These are phyloP conservation scores for Podocnemis expansa DNA, from an alignment of 2,113 vertebrate species.

Conservation along the genomic window DNA sequence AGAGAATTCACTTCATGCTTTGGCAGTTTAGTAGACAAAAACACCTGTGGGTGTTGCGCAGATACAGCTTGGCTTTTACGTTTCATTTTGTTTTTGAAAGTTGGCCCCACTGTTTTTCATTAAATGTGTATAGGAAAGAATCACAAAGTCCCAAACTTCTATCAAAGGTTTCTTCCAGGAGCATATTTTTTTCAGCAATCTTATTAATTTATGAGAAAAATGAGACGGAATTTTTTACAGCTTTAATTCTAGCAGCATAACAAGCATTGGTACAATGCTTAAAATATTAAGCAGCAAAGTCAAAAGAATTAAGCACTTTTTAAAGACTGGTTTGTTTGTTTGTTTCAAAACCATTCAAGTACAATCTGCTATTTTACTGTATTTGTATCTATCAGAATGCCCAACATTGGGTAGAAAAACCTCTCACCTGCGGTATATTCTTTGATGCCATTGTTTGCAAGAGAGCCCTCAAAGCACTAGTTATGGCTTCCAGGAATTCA, in stretches of 20 bases:
- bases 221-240: neutral
- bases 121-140: neutral
- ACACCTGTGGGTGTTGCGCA: neutral
- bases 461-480: slow-evolving; percentile 91
- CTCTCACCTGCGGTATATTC: slow-evolving; percentile 91
- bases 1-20: neutral
- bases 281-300: neutral
- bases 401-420: slow-evolving; percentile 26
- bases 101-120: neutral
- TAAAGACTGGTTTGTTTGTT: neutral
- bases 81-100: neutral
- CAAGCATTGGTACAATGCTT: neutral
- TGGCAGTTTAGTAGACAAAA: neutral
- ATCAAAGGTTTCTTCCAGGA: neutral
- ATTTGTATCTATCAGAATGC: neutral
- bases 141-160: neutral
- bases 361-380: neutral
- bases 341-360: slow-evolving; percentile 25
- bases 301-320: neutral
- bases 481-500: slow-evolving; percentile 95
- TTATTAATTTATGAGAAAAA: neutral
- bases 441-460: slow-evolving; percentile 93
- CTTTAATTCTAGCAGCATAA: neutral
- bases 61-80: neutral
- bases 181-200: neutral